Evolutionary conservation across 2,113 vertebrate species (phyloP).

Genomic region (Chaetura pelagica): DNA sequence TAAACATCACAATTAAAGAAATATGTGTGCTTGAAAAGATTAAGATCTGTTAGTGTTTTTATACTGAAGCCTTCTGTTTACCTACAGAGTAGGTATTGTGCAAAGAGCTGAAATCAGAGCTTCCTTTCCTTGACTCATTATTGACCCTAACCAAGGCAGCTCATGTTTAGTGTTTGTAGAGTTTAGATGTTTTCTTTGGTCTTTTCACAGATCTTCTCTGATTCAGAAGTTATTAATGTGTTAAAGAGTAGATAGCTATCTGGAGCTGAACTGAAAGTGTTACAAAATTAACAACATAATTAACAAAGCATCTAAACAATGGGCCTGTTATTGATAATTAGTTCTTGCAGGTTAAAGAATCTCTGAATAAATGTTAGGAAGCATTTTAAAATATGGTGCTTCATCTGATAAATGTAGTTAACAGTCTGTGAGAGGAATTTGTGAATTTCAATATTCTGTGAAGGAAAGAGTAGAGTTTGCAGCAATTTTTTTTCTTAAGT

Average conservation of each 20-base stretch:
- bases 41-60: conserved; percentile 15
- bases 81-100: conserved; percentile 67
- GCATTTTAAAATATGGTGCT: neutral
- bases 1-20: conserved; percentile 35
- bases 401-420: neutral
- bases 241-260: neutral
- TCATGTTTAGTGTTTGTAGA: conserved; percentile 43
- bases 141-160: conserved; percentile 4
- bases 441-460: neutral
- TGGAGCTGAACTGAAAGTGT: neutral
- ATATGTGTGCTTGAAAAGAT: conserved; percentile 41
- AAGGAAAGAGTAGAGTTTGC: neutral
- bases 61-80: conserved; percentile 49
- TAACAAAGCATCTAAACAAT: neutral
- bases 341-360: neutral
- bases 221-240: conserved; percentile 55
- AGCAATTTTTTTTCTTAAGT: neutral
- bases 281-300: neutral
- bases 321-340: neutral
- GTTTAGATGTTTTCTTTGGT: conserved; percentile 13
- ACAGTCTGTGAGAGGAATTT: neutral
- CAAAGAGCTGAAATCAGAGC: conserved; percentile 32
- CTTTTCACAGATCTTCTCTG: conserved; percentile 45
- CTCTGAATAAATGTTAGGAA: neutral
- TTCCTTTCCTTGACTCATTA: neutral